Percentiles rank a stretch among this genome's conserved stretches.
Conservation (phyloP, 1,140 invertebrate genomes). For the Tenebrio molitor region DNA sequence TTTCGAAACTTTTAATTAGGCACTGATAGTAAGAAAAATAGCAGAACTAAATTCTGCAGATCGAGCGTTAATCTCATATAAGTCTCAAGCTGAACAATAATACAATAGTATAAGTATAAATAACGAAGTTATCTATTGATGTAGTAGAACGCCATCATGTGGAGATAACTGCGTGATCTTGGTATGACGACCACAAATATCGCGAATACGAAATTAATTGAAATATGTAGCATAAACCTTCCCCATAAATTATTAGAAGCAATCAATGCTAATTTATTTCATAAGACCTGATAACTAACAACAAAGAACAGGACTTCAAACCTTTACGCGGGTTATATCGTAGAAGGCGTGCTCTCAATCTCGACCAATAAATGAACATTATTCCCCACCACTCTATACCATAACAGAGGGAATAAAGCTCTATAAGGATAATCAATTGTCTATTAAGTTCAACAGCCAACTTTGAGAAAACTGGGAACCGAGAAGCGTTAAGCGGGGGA, state of each 20-base stretch:
- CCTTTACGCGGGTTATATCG: conserved; percentile 29
- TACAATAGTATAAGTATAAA: no score
- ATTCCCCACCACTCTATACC: conserved; percentile 20
- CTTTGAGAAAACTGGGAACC: conserved; percentile 26
- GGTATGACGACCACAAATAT: no score
- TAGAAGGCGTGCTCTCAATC: conserved; percentile 37
- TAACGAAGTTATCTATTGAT: no score
- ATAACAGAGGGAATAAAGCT: conserved; percentile 38
- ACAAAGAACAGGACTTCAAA: conserved; percentile 39
- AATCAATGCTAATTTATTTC: conserved; percentile 39
- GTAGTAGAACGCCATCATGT: no score
- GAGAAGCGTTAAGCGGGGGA: background rate
- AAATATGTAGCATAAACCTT: no score
- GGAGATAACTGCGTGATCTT: no score
- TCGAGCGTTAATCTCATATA: no score
- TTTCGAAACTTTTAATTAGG: no score
- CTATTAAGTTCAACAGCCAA: conserved; percentile 36
- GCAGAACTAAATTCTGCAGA: no score
- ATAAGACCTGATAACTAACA: conserved; percentile 7
- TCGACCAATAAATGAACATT: conserved; percentile 41
- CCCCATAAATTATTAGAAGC: background rate
- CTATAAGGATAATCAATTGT: conserved; percentile 42
- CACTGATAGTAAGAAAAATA: no score
- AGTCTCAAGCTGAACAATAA: no score
- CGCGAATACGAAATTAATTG: no score